Percentiles rank a stretch among this genome's conserved stretches.
Conservation (phyloP, 2,113 vertebrate species). For the Meleagris gallopavo region DNA sequence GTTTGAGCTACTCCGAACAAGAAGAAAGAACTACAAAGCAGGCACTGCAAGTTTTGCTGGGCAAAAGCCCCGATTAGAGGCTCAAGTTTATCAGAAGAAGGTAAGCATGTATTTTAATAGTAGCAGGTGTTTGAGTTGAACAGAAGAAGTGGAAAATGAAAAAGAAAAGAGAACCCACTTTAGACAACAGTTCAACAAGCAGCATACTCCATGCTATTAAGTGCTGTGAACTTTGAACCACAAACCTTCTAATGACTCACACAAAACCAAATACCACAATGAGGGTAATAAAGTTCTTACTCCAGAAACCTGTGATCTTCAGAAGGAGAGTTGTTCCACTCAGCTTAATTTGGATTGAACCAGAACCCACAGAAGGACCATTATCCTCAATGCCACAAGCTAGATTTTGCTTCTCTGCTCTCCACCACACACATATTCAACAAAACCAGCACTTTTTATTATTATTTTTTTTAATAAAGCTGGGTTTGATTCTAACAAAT, state of each 20-base stretch:
- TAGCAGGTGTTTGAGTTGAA: not conserved
- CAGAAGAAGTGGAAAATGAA: not conserved
- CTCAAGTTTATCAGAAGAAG: not conserved
- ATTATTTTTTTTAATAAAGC: not conserved
- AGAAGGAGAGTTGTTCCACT: not conserved
- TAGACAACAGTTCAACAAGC: not conserved
- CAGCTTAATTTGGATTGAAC: not conserved
- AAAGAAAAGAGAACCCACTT: not conserved
- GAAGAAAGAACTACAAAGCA: not conserved
- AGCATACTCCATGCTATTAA: not conserved
- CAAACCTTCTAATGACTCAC: not conserved
- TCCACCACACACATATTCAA: not conserved
- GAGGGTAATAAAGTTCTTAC: accelerated
- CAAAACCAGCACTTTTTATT: not conserved
- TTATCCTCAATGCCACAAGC: not conserved
- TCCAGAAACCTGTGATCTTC: not conserved
- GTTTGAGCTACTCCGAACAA: not conserved
- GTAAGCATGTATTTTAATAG: not conserved
- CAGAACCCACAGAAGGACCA: not conserved
- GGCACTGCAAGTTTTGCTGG: not conserved
- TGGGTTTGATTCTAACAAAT: not conserved
- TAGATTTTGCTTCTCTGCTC: not conserved
- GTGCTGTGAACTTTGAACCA: not conserved
- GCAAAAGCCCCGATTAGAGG: not conserved
- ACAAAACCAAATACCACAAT: accelerated